Evolutionary conservation across 2,113 vertebrate genomes (phyloP), one percentile per base, ranked within the genome.

Genomic region (Buteo buteo): DNA sequence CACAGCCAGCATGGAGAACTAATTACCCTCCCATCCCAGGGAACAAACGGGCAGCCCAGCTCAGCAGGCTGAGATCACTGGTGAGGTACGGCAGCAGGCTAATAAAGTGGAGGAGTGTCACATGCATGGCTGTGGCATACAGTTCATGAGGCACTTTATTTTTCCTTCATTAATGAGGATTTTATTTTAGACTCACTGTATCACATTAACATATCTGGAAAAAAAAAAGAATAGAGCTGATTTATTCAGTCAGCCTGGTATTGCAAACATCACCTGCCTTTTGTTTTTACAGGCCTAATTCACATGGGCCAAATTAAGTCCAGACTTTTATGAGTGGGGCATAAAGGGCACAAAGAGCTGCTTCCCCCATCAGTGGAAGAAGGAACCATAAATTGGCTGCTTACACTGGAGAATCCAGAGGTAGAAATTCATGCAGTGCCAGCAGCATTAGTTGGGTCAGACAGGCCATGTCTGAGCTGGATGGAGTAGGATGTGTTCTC

Each of bases 131-230:
- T 88, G 91, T 74, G 67, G 83, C 82, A 88, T 92, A 85, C 94
- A 82, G 92, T 79, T 70, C 94, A 94, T 71, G 84, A 96, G 82
- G 57, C 0, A 2, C 85, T 94, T 86, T 87, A 84, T 29, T 92
- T 94, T 81, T 52, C 74, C 89, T 91, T 96, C 95, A 88, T 96
- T 97, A 98, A 95, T 85, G 96, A 98, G 96, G 81, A 77, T 90
- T 97, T 98, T 96, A 95, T 95, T 96, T 97, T 93, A 90, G 94
- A 84, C 94, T 93, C 92, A 55, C 78, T 87, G 84, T 95, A 92
- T 64, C 61, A 72, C 86, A 95, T 97, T 97, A 97, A 93, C 96
- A 96, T 96, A 91, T 82, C 91, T 54, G 25, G 49, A 64, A 69
- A 9, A 18, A 31, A 69, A 32, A 79, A 44, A 58, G 2, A 66